These are phyloP conservation scores for Lethenteron camtschaticum DNA, from an alignment of 2,113 vertebrate species.

Conservation along the genomic window DNA sequence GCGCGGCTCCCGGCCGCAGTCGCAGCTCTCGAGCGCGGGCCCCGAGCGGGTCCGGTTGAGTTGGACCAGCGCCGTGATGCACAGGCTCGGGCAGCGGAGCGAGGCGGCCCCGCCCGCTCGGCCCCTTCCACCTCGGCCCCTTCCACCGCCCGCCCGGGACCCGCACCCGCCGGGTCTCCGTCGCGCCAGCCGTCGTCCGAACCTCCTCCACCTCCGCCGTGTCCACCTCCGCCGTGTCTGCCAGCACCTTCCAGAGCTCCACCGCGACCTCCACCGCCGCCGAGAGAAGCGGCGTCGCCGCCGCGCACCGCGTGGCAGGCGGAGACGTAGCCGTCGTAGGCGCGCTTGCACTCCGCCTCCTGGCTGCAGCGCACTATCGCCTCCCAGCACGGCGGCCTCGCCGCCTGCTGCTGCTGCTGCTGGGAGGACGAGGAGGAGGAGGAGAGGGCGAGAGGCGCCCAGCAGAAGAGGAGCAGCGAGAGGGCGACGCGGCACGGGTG, in stretches of 20 bases:
- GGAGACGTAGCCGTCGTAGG: neutral
- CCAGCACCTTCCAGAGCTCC: neutral
- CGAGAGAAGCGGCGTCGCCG: neutral
- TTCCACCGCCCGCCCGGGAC: constrained; percentile 29
- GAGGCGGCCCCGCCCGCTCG: constrained; percentile 25
- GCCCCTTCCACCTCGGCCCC: constrained; percentile 27
- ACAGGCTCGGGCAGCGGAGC: neutral
- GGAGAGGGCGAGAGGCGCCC: constrained; percentile 14
- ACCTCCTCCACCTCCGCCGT: neutral
- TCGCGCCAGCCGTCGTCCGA: neutral
- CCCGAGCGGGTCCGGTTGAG: neutral
- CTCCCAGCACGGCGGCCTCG: neutral
- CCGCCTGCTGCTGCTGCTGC: neutral
- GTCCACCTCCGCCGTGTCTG: neutral
- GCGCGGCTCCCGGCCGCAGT: neutral
- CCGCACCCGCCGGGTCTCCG: constrained; percentile 15
- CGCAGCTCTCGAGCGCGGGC: neutral
- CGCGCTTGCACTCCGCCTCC: neutral
- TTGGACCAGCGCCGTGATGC: neutral
- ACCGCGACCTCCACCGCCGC: neutral
- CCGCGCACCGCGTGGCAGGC: neutral
- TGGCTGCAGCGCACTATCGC: neutral
- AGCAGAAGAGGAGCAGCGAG: constrained; percentile 20
- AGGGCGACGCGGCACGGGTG: no score
- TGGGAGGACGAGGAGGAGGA: no score